Base-by-base conservation (phyloP, 1,140 invertebrate genomes). In the Saccostrea cuccullata region DNA sequence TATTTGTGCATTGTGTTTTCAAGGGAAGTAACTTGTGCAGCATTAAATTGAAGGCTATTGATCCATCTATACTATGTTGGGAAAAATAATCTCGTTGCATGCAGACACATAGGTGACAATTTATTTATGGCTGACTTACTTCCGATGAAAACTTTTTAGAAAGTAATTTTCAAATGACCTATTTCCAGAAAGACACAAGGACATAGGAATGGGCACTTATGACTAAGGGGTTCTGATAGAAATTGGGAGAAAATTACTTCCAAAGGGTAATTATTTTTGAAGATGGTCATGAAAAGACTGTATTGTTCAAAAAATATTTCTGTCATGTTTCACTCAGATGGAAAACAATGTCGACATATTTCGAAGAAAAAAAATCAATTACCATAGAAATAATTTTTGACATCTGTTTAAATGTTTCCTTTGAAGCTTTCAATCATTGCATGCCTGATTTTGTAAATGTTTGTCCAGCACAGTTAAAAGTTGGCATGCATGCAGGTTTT, bases 231-330 rank as follows among this genome's bases (percentile, higher is more conserved):
- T 64, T 64, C n/a, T 64, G 58, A 17, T 47, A 47, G 47, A 64
- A 64, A 64, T 20, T 64, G 13, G n/a, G 58, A 64, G 58, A 64
- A 64, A 64, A 64, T 64, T 64, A 64, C n/a, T 20, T 77, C 26
- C 30, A 77, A 30, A 36, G 70, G 26, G 70, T 77, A 77, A 77
- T 77, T 77, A 77, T 77, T 77, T 77, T 77, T 26, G 23, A 30
- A 30, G 23, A 15, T 73, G 67, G 67, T 73, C 23, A 77, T 77
- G 23, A 77, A 15, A 40, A 77, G 26, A 77, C 13, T 12, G 15
- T 30, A 26, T 77, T 77, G 13, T 77, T 13, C 13, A 30, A 36
- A 64, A 77, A 77, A 77, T 77, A 36, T 77, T 13, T 26, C 30
- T 77, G 70, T 77, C 70, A 77, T 77, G 70, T 30, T 77, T 77